A percentile compares a stretch with the other conserved stretches of the same genome.
Evolutionary conservation across 2,797 vertebrate species (phyloP).

Genomic region (Liasis olivaceus): DNA sequence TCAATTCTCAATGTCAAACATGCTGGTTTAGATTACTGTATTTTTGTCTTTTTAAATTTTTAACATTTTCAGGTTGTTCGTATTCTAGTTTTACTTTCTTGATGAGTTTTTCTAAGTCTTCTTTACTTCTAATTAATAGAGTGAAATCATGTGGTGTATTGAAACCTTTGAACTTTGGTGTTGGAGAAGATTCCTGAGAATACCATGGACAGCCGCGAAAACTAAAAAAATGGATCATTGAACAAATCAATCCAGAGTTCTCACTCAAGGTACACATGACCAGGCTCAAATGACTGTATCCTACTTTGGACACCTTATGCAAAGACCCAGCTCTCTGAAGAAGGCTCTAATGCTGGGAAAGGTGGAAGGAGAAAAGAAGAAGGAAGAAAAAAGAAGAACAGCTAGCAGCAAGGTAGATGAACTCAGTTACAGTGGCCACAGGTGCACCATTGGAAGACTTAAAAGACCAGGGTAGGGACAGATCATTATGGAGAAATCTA

Average conservation of each 20-base stretch:
- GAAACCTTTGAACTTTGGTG: not conserved
- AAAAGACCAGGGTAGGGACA: not conserved
- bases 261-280: not conserved
- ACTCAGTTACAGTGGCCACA: not conserved
- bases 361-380: not conserved
- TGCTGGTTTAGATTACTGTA: not conserved
- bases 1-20: not conserved
- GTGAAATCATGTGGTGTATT: not conserved
- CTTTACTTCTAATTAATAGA: not conserved
- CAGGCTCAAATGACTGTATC: not conserved
- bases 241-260: not conserved
- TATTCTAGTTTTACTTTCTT: not conserved
- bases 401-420: not conserved
- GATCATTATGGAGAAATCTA: not conserved
- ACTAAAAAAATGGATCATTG: not conserved
- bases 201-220: not conserved
- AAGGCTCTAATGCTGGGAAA: not conserved
- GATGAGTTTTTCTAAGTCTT: not conserved
- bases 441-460: not conserved
- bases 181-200: not conserved
- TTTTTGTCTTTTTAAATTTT: not conserved
- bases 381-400: not conserved
- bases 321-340: not conserved
- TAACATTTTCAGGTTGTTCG: not conserved
- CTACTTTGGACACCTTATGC: not conserved